These are phyloP conservation scores for Coptodon bakossiorum DNA, from an alignment of 2,113 vertebrate species.

Conservation along the genomic window DNA sequence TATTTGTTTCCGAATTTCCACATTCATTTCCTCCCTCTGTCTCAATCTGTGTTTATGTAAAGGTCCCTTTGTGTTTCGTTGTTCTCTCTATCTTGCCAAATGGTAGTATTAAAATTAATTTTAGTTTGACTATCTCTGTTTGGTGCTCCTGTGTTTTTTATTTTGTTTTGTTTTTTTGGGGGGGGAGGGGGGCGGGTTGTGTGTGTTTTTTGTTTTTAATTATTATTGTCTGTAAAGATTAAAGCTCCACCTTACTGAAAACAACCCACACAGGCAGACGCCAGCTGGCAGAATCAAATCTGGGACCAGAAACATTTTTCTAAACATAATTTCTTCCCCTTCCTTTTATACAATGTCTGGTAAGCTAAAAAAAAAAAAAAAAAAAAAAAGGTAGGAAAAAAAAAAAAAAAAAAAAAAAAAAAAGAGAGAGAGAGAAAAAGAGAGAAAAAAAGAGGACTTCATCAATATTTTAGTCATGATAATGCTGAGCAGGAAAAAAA, in stretches of 20 bases:
- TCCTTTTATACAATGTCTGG: neutral
- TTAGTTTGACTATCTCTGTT: neutral
- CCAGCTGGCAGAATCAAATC: neutral
- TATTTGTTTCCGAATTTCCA: neutral
- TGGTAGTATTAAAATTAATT: neutral
- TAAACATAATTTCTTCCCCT: neutral
- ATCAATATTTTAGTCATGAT: neutral
- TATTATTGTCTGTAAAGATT: neutral
- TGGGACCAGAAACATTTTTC: neutral
- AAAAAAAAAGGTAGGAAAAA: no score
- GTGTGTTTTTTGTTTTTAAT: neutral
- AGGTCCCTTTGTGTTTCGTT: neutral
- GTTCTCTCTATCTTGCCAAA: neutral
- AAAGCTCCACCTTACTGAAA: neutral
- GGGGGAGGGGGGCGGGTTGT: fast-evolving
- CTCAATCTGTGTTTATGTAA: neutral
- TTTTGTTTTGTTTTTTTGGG: fast-evolving
- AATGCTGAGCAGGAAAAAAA: neutral
- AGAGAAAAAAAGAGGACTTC: neutral
- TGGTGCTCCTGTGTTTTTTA: neutral
- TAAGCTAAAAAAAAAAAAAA: no score
- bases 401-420: no score
- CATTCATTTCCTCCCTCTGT: neutral
- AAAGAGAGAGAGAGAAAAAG: no score
- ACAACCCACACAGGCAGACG: neutral